Percentiles rank a stretch among this genome's conserved stretches.
These are phyloP conservation scores for Dromiciops gliroides DNA, from an alignment of 2,113 vertebrate genomes.

Conservation along the genomic window DNA sequence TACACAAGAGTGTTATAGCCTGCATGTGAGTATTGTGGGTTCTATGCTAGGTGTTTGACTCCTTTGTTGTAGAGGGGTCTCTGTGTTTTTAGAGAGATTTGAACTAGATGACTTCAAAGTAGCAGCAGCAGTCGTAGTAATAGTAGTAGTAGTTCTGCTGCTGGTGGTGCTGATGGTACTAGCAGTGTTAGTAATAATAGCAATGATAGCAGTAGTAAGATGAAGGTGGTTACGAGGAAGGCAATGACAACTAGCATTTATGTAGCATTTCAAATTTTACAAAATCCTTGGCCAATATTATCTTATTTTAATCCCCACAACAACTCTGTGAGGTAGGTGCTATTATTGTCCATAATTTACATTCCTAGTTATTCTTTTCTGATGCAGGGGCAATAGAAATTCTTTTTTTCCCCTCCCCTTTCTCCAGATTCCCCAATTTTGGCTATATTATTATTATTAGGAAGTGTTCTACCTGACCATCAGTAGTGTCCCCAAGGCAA, in stretches of 20 bases:
- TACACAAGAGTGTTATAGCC: neutral
- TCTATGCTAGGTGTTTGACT: too few relatives aligned
- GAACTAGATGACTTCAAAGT: neutral
- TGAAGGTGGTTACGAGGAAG: too few relatives aligned
- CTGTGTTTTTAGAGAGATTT: neutral
- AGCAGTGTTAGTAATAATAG: neutral
- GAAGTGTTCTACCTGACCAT: neutral
- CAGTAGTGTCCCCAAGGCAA: neutral
- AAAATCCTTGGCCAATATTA: neutral
- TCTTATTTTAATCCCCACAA: neutral
- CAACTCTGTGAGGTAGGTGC: neutral
- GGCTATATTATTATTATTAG: neutral
- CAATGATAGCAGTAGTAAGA: neutral
- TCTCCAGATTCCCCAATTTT: neutral
- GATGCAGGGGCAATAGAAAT: neutral
- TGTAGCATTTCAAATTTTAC: neutral
- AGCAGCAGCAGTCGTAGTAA: too few relatives aligned
- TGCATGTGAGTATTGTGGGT: neutral
- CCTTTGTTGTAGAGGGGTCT: too few relatives aligned
- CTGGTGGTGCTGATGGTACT: too few relatives aligned
- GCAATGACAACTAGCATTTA: neutral
- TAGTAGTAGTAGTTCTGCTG: neutral
- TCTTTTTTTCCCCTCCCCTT: neutral
- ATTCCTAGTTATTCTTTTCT: neutral
- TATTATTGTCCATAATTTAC: neutral